Evolutionary conservation across 1,140 invertebrate species (phyloP).

Genomic region (Heterodera carotae): DNA sequence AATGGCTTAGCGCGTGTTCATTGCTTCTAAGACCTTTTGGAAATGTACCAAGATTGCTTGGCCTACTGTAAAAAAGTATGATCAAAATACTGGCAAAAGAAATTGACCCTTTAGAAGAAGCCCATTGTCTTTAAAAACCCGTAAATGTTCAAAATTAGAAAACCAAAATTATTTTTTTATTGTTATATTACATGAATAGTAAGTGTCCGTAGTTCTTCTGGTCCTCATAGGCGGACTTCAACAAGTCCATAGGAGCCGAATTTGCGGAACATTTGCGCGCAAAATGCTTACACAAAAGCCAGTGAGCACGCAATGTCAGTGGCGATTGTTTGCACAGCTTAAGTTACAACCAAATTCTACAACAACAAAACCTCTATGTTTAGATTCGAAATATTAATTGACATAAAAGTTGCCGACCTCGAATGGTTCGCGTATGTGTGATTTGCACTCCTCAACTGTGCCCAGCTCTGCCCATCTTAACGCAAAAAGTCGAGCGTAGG

Average conservation of each 20-base stretch:
- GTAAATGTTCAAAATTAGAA: too few species aligned
- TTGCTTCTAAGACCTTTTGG: too few species aligned
- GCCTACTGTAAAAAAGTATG: too few species aligned
- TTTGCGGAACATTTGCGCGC: conserved; percentile 4
- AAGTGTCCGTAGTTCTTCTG: conserved; percentile 31
- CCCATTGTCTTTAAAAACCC: too few species aligned
- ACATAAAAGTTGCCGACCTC: background rate
- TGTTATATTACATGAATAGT: conserved; percentile 19
- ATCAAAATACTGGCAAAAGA: too few species aligned
- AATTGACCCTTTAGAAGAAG: too few species aligned
- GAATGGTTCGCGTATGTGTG: background rate
- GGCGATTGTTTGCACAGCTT: conserved; percentile 23
- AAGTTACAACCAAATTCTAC: background rate
- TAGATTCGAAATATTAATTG: background rate
- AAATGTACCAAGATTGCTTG: too few species aligned
- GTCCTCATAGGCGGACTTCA: conserved; percentile 22
- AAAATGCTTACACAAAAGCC: conserved; percentile 23
- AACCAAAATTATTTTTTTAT: too few species aligned
- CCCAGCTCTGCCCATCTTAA: background rate
- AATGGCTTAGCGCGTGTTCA: too few species aligned
- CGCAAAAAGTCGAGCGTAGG: background rate
- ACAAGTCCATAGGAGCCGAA: background rate
- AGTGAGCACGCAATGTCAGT: conserved; percentile 19
- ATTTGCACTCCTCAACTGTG: background rate
- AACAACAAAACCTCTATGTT: background rate